These are phyloP conservation scores for Listronotus oregonensis DNA, from an alignment of 1,140 invertebrate species.

Conservation along the genomic window DNA sequence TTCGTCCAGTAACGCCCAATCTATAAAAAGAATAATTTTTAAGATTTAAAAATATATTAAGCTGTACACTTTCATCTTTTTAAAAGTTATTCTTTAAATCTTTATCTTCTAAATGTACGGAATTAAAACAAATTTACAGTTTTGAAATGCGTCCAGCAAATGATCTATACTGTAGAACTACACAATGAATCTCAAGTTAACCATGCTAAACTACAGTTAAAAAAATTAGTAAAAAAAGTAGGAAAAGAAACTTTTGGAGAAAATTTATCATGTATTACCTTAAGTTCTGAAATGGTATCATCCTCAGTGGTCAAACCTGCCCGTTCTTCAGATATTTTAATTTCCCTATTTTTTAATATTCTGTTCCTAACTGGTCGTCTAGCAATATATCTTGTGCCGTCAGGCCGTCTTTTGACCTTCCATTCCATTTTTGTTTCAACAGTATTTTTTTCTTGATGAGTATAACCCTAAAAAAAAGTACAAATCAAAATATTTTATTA, in stretches of 20 bases:
- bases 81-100: too few species aligned
- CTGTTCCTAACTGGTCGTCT: conserved; percentile 71
- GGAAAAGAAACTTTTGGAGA: too few species aligned
- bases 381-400: conserved; percentile 80
- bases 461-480: conserved; percentile 40
- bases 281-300: conserved; percentile 80
- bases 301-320: conserved; percentile 80
- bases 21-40: conserved; percentile 46
- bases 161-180: too few species aligned
- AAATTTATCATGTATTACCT: too few species aligned
- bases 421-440: conserved; percentile 69
- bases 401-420: conserved; percentile 79
- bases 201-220: too few species aligned
- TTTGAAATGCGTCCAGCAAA: conserved; percentile 22
- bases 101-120: too few species aligned
- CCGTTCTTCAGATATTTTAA: conserved; percentile 71
- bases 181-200: too few species aligned
- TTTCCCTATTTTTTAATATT: conserved; percentile 71
- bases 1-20: conserved; percentile 80
- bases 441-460: conserved; percentile 46
- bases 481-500: conserved; percentile 2
- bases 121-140: conserved; percentile 7
- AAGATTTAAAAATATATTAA: too few species aligned
- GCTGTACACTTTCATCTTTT: too few species aligned
- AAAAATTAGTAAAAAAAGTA: too few species aligned